Conservation (phyloP, 2,113 vertebrate genomes). For the Mobula birostris region DNA sequence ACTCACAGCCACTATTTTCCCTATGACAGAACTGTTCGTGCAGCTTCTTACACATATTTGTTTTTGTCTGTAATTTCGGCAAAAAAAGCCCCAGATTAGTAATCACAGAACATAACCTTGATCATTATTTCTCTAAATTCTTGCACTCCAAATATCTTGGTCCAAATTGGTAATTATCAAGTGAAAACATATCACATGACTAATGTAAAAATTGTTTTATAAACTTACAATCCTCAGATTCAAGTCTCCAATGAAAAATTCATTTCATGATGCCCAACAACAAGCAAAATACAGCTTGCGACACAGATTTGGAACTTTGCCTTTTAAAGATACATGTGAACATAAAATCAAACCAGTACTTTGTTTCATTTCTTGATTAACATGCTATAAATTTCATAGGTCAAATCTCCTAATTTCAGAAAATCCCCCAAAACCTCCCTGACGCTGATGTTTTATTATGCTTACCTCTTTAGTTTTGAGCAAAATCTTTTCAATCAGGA, state of each 20-base stretch:
- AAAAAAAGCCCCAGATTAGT: background rate
- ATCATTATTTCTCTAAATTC: too few species aligned
- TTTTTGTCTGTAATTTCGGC: background rate
- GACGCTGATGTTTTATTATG: background rate
- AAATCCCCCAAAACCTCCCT: background rate
- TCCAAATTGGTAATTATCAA: background rate
- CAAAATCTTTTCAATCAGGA: conserved; percentile 86
- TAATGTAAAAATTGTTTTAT: background rate
- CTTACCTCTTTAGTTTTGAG: conserved; percentile 78
- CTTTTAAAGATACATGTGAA: conserved; percentile 23
- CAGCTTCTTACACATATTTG: background rate
- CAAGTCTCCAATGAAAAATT: background rate
- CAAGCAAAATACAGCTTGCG: background rate
- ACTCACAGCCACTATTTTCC: too few species aligned
- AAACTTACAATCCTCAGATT: background rate
- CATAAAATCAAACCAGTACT: background rate
- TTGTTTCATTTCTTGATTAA: conserved; percentile 38
- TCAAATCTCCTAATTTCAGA: background rate
- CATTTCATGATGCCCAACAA: background rate
- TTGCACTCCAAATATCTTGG: background rate
- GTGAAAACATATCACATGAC: background rate
- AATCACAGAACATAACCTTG: background rate
- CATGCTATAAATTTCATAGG: background rate
- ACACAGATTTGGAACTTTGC: background rate
- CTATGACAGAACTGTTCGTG: background rate